Evolutionary conservation across 2,113 vertebrate genomes (phyloP), one percentile per base, ranked within the genome.

Genomic region (Calonectris borealis): DNA sequence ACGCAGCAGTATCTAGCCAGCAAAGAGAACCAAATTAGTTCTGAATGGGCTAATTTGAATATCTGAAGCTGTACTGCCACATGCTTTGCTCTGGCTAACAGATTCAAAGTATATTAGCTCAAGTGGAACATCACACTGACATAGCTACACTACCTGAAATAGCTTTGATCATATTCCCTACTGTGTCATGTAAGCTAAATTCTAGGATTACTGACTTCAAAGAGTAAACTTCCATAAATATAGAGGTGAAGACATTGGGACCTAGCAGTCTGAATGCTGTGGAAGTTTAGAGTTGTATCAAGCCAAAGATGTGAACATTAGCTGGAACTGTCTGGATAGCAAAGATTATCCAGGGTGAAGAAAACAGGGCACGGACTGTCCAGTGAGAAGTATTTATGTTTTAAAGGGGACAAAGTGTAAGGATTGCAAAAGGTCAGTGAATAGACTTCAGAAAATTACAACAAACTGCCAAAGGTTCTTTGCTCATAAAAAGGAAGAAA

Each of bases 161-260:
- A 76, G 44, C 77, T 94, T 94, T 94, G 54, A 91, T 94, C 55
- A 0, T 80, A 81, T 83, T 94, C 46, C 76, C 72, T 77, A 60
- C 88, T 73, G 60, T 38, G 64, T 58, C 5, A 3, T 49, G 31
- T 77, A 94, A 89, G 25, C 42, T 91, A 54, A 83, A 84, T 81
- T 88, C 68, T 70, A 54, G 81, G 83, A 91, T 91, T 93, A 84
- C 60, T 61, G 42, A 86, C 90, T 95, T 93, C 90, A 89, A 66
- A 95, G 93, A 93, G 25, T 13, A 89, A 58, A 66, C 48, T 68
- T 77, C 19, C 7, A 22, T 79, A 92, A 83, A 71, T 60, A 79
- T 0, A 91, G 60, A 91, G 29, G 29, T 77, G 64, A 84, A 91
- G 49, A n/a, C 34, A 32, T 11, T 77, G 57, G 36, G 64, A 83